Evolutionary conservation across 2,888 invertebrate species (phyloP).

Genomic region (Aphidius colemani): DNA sequence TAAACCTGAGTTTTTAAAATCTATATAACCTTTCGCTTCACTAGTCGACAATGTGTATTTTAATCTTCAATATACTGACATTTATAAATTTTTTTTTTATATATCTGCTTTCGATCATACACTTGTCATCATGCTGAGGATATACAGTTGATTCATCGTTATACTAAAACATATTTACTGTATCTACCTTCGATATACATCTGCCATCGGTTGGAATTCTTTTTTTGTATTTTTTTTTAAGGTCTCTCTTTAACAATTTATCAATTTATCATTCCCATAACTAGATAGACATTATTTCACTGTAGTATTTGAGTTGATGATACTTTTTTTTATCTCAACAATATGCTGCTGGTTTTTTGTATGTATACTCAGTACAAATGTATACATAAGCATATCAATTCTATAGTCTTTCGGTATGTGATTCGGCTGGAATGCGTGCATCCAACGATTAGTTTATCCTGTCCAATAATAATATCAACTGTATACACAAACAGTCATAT

Average conservation of each 20-base stretch:
- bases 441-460: slow-evolving; percentile 32
- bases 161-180: no score
- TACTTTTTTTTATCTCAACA: no score
- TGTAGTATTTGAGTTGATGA: no score
- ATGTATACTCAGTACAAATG: no score
- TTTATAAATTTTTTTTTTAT: slow-evolving; percentile 1
- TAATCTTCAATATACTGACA: slow-evolving; percentile 7
- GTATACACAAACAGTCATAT: slow-evolving; percentile 11
- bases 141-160: slow-evolving; percentile 10
- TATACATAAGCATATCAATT: no score
- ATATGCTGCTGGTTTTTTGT: no score
- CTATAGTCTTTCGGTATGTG: no score
- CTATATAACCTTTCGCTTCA: slow-evolving; percentile 11
- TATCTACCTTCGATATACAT: no score
- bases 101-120: slow-evolving; percentile 2
- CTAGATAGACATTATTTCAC: no score
- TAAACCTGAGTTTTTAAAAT: slow-evolving; percentile 2
- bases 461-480: neutral
- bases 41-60: neutral
- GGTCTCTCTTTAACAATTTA: neutral
- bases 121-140: slow-evolving; percentile 16
- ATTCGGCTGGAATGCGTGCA: slow-evolving; percentile 27
- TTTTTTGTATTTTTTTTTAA: no score
- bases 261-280: slow-evolving; percentile 7
- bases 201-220: neutral